phyloP scores from a whole-genome alignment of 2,888 invertebrate genomes.

The Hydropsyche betteni region DNA sequence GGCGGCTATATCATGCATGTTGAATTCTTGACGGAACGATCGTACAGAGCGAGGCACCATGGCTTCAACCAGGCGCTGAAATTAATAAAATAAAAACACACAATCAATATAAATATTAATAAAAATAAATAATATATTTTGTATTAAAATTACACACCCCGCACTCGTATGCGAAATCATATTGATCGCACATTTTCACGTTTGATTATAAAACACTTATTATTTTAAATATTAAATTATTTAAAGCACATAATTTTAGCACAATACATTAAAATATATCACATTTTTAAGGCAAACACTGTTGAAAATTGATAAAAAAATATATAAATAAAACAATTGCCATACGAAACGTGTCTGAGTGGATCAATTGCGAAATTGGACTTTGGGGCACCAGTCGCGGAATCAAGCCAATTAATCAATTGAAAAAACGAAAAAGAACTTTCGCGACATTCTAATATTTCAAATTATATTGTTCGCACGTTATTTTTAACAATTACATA shows the following conservation, averaged over 20 bases:
- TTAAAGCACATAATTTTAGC: slow-evolving; percentile 7
- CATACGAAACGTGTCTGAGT: too few species aligned
- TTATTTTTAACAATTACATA: too few species aligned
- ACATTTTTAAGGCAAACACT: slow-evolving; percentile 27
- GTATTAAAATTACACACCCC: slow-evolving; percentile 63
- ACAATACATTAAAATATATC: slow-evolving; percentile 14
- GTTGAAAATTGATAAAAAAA: too few species aligned
- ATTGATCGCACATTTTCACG: slow-evolving; percentile 61
- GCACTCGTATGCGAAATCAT: slow-evolving; percentile 74
- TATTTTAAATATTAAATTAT: slow-evolving; percentile 3
- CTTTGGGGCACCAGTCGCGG: too few species aligned
- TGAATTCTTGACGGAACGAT: slow-evolving; percentile 86
- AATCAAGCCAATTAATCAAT: too few species aligned
- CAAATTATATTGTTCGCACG: too few species aligned
- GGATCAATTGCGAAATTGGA: too few species aligned
- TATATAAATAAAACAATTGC: too few species aligned
- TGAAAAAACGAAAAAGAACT: too few species aligned
- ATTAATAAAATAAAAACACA: slow-evolving; percentile 53
- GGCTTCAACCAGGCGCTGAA: slow-evolving; percentile 73
- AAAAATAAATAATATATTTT: slow-evolving; percentile 9
- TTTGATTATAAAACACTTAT: slow-evolving; percentile 2
- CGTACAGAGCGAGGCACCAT: slow-evolving; percentile 76
- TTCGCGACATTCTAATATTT: too few species aligned
- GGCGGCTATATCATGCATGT: slow-evolving; percentile 74
- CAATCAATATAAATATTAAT: slow-evolving; percentile 23